Percentiles rank a stretch among this genome's conserved stretches.
Evolutionary conservation across 1,140 invertebrate genomes (phyloP).

Genomic region (Atopsyche davidsoni): DNA sequence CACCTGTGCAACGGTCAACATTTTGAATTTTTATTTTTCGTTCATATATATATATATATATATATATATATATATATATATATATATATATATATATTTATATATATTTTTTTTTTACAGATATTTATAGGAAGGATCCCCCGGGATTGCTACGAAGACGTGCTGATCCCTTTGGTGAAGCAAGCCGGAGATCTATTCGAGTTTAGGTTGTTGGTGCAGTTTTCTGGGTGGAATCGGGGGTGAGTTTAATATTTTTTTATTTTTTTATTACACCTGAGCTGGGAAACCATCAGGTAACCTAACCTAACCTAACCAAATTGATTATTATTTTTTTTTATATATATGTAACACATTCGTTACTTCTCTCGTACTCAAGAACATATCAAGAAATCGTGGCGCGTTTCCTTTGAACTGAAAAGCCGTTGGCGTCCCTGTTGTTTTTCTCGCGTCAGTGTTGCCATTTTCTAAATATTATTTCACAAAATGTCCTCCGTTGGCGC

Average conservation of each 20-base stretch:
- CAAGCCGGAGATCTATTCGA: conserved; percentile 43
- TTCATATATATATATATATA: no score
- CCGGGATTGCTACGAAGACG: conserved; percentile 44
- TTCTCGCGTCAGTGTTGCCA: no score
- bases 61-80: no score
- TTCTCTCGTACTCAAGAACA: no score
- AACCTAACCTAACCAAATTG: not conserved
- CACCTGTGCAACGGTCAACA: no score
- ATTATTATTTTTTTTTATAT: not conserved
- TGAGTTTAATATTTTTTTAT: conserved; percentile 24
- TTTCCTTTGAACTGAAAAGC: no score
- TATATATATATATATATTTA: not conserved
- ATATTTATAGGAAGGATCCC: conserved; percentile 45
- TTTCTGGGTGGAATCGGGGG: conserved; percentile 47
- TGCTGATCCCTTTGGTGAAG: conserved; percentile 40
- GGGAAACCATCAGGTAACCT: not conserved
- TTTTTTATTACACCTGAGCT: not conserved
- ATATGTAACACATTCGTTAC: no score
- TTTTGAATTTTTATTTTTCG: no score
- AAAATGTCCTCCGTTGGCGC: no score
- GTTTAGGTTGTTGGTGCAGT: conserved; percentile 46
- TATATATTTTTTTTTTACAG: conserved; percentile 27
- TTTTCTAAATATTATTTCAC: no score
- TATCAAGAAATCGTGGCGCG: no score
- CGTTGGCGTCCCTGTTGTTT: no score